A percentile compares a stretch with the other conserved stretches of the same genome.
phyloP scores from a whole-genome alignment of 2,113 vertebrate species.

The Plecotus auritus region DNA sequence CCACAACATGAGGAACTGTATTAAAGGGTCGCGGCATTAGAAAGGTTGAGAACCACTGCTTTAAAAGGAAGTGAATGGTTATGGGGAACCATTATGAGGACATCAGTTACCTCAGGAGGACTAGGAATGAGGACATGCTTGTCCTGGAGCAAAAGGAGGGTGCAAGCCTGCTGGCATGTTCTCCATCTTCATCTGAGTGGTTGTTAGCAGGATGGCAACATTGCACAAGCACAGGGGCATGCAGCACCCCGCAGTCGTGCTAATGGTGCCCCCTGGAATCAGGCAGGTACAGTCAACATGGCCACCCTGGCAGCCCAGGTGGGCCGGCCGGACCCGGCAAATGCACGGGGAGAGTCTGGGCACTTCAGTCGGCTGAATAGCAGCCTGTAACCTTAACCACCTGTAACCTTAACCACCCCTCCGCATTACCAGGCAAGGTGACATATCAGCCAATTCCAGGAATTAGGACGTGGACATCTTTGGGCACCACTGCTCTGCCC shows the following conservation, averaged over 20 bases:
- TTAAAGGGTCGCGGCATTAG: no score
- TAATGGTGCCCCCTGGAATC: not conserved
- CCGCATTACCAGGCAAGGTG: not conserved
- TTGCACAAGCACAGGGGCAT: fast-evolving
- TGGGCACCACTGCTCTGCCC: not conserved
- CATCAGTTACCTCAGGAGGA: not conserved
- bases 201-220: no score
- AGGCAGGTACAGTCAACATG: not conserved
- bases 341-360: not conserved
- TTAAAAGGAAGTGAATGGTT: not conserved
- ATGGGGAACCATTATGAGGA: not conserved
- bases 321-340: fast-evolving
- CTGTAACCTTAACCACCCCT: not conserved
- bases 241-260: not conserved
- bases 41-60: no score
- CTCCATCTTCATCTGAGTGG: not conserved
- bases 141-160: no score
- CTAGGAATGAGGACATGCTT: no score
- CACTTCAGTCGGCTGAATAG: not conserved
- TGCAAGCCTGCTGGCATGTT: not conserved
- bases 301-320: not conserved
- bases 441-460: not conserved
- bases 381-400: not conserved
- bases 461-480: not conserved
- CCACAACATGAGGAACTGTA: no score